Conservation (phyloP, 2,888 invertebrate species). For the Argyresthia albistria region DNA sequence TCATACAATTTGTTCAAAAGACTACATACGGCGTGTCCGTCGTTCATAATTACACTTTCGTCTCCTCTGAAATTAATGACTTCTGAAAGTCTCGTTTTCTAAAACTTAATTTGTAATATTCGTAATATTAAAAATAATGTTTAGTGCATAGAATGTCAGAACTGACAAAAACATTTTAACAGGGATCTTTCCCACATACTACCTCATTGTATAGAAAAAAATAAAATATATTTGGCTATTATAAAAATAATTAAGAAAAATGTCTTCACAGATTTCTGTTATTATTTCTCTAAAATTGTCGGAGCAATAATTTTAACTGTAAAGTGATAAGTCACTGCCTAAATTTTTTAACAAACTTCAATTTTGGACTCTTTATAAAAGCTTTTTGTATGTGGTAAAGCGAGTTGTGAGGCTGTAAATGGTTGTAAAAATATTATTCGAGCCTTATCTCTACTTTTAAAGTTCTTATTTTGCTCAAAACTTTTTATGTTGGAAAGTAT, state of each 20-base stretch:
- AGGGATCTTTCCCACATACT: slow-evolving; percentile 39
- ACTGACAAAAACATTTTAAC: slow-evolving; percentile 34
- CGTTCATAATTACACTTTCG: no score
- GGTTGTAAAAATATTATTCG: background rate
- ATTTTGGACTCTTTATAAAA: slow-evolving; percentile 7
- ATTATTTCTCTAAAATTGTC: slow-evolving; percentile 30
- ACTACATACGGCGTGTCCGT: background rate
- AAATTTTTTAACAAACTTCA: slow-evolving; percentile 21
- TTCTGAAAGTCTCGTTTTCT: background rate
- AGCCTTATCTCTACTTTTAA: no score
- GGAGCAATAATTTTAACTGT: slow-evolving; percentile 55
- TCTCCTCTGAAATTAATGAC: background rate
- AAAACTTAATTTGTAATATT: background rate
- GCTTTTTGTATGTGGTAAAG: no score
- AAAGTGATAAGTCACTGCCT: slow-evolving; percentile 41
- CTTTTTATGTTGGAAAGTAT: no score
- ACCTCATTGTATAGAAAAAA: slow-evolving; percentile 65
- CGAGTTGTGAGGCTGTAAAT: background rate
- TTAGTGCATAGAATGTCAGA: slow-evolving; percentile 25
- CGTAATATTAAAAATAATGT: slow-evolving; percentile 22
- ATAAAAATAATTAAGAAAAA: slow-evolving; percentile 38
- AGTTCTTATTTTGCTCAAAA: no score
- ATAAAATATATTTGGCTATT: slow-evolving; percentile 45
- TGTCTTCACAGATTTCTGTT: slow-evolving; percentile 37
- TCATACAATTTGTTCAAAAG: no score